Conservation (phyloP, 2,888 invertebrate species). For the Coenonympha arcania region DNA sequence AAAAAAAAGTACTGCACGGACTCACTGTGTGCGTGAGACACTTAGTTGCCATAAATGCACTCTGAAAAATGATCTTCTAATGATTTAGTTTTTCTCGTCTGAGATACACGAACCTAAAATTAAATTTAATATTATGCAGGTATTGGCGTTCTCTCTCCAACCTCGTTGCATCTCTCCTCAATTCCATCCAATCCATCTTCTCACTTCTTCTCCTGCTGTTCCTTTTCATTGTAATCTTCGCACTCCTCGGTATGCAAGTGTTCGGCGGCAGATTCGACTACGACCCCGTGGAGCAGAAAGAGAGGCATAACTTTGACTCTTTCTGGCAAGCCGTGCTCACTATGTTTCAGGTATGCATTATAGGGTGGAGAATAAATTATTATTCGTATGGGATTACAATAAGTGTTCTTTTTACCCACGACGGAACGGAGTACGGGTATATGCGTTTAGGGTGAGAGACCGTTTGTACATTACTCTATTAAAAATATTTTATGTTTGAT, state of each 20-base stretch:
- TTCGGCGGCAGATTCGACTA: conserved; percentile 99
- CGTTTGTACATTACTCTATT: no score
- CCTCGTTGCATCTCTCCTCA: conserved; percentile 96
- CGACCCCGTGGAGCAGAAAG: conserved; percentile 85
- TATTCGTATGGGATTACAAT: background rate
- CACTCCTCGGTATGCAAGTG: conserved; percentile 98
- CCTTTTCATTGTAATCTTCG: conserved; percentile 99
- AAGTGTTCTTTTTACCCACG: background rate
- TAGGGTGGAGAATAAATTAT: background rate
- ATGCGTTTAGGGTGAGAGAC: no score
- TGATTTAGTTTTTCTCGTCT: no score
- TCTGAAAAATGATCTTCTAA: no score
- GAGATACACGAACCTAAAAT: background rate
- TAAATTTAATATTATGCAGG: conserved; percentile 75
- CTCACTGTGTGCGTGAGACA: no score
- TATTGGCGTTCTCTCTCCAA: conserved; percentile 99
- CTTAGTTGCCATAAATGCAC: no score
- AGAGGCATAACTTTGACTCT: conserved; percentile 97
- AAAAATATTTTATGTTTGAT: no score
- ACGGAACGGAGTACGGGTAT: no score
- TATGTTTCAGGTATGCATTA: conserved; percentile 90
- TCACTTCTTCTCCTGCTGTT: conserved; percentile 96
- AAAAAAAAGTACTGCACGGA: no score
- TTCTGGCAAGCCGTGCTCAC: conserved; percentile 99
- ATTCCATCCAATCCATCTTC: conserved; percentile 99